Conservation (phyloP, 2,113 vertebrate species). For the Pluvialis apricaria region DNA sequence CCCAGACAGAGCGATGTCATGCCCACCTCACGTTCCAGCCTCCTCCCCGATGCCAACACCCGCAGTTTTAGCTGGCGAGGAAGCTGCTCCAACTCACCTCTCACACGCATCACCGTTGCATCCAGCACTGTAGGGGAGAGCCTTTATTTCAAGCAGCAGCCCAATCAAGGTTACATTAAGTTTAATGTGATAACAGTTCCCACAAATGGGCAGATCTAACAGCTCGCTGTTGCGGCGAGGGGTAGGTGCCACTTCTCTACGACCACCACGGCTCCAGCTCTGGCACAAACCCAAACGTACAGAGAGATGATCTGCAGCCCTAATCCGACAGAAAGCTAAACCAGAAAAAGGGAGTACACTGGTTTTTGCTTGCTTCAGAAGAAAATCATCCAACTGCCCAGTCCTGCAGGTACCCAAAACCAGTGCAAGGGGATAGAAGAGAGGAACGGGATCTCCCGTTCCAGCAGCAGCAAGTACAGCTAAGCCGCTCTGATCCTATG, state of each 20-base stretch:
- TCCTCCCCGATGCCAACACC: not conserved
- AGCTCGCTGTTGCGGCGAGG: rapidly evolving
- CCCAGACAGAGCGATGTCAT: not conserved
- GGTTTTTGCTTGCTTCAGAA: not conserved
- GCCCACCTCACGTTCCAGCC: not conserved
- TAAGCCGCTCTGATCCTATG: no score
- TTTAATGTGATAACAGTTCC: not conserved
- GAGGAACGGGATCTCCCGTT: not conserved
- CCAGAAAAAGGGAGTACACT: not conserved
- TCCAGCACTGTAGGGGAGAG: not conserved
- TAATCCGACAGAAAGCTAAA: not conserved
- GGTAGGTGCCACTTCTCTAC: not conserved
- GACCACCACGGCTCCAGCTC: not conserved
- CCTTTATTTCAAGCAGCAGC: not conserved
- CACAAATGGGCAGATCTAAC: not conserved
- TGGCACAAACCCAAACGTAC: rapidly evolving
- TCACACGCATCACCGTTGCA: rapidly evolving
- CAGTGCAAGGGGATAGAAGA: not conserved
- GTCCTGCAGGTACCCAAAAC: not conserved
- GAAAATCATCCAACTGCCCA: not conserved
- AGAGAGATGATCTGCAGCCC: not conserved
- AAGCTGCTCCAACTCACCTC: not conserved
- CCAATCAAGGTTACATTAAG: not conserved
- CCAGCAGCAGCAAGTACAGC: not conserved
- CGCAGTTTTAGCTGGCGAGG: not conserved